Conservation (phyloP, 2,797 vertebrate genomes). For the Pangasius larnaudii region DNA sequence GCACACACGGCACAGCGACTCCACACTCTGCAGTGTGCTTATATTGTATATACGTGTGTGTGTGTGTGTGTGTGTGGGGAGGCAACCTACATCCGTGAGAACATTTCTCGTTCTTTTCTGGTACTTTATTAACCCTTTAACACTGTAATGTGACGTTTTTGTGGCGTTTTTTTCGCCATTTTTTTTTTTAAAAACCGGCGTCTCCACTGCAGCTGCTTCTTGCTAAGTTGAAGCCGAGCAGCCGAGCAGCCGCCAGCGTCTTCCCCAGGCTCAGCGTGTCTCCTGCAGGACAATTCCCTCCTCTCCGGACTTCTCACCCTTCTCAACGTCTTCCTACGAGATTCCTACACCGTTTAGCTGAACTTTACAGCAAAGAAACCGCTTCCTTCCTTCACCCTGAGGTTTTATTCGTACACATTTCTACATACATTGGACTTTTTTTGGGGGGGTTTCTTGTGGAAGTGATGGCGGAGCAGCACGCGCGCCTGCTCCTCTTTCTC, state of each 20-base stretch:
- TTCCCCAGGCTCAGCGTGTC: conserved; percentile 46
- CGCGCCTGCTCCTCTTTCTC: conserved; percentile 46
- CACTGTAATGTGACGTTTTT: not conserved
- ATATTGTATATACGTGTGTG: not conserved
- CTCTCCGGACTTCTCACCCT: conserved; percentile 35
- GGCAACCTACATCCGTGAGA: not conserved
- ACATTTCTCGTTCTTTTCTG: not conserved
- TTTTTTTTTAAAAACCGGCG: not conserved
- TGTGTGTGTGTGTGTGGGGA: not conserved
- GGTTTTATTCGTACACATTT: not conserved
- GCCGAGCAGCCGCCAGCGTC: conserved; percentile 13
- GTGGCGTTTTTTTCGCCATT: not conserved
- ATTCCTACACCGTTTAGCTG: not conserved
- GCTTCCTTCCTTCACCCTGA: rapidly evolving
- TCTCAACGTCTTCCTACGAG: conserved; percentile 23
- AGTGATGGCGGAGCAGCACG: conserved; percentile 62
- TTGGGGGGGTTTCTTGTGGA: conserved; percentile 23
- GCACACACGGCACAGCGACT: not conserved
- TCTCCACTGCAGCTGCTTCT: conserved; percentile 10
- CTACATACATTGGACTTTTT: not conserved
- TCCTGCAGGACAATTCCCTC: conserved; percentile 41
- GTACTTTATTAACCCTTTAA: not conserved
- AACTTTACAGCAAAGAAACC: conserved; percentile 9
- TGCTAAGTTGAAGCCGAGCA: conserved; percentile 51
- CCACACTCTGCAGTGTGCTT: not conserved